phyloP scores from a whole-genome alignment of 1,140 invertebrate species.

The Uloborus diversus region DNA sequence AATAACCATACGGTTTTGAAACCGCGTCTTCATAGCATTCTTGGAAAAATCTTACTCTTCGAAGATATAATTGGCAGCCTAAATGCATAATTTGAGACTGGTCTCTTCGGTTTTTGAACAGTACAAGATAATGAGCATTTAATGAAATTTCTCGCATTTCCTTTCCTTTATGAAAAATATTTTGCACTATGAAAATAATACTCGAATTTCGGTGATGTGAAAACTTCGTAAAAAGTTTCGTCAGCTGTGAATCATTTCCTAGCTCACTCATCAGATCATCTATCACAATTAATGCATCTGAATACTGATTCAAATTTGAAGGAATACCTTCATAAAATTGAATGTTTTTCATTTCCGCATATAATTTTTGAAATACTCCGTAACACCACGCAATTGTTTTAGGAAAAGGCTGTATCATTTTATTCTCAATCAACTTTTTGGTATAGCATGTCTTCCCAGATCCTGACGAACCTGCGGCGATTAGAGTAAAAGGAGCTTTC shows the following conservation, averaged over 20 bases:
- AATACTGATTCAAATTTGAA: background rate
- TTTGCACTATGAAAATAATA: conserved; percentile 8
- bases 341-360: background rate
- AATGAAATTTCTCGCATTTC: conserved; percentile 8
- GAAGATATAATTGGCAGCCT: background rate
- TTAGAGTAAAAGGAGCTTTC: too few relatives aligned
- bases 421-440: background rate
- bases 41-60: conserved; percentile 3
- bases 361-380: conserved; percentile 2
- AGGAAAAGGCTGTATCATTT: background rate
- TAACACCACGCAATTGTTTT: background rate
- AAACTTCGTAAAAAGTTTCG: conserved; percentile 3
- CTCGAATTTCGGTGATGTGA: background rate
- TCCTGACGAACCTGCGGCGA: too few relatives aligned
- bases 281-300: background rate
- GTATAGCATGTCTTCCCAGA: background rate
- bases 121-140: conserved; percentile 11
- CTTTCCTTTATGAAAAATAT: conserved; percentile 33
- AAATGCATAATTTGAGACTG: conserved; percentile 8
- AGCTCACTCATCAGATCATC: conserved; percentile 15
- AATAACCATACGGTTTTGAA: background rate
- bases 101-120: conserved; percentile 17
- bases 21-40: background rate
- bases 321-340: conserved; percentile 5
- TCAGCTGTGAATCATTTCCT: background rate